Base-by-base conservation (phyloP, 2,113 vertebrate species). In the Nanorana parkeri region DNA sequence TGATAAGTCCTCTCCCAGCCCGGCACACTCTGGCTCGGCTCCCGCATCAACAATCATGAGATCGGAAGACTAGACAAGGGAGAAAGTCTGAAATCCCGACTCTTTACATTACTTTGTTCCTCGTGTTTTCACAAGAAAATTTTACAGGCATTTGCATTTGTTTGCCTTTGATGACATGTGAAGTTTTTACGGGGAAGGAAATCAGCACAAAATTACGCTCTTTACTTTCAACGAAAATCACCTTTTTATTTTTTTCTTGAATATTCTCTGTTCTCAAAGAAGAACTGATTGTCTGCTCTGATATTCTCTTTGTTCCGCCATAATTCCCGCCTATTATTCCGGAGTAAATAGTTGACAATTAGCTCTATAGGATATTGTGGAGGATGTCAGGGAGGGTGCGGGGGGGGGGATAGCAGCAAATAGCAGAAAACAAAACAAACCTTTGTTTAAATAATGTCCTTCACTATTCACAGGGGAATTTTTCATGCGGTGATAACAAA, bases 141-240 rank as follows among this genome's bases (percentile, higher is more conserved):
- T 60, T 20, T 61, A 41, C 28, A 52, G 56, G n/a, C 41, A 75
- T 75, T 75, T 75, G 72, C 72, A 75, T 75, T 60, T 75, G 72
- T 56, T 61, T 61, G 72, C 28, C 72, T 75, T 75, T 75, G 72
- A 75, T 75, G 61, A 75, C 72, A 61, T 32, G 28, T 21, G 55
- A 61, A 26, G 55, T 75, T 61, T 60, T 60, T 20, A n/a, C 4
- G 24, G 32, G 71, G 58, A 36, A 74, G 28, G 55, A 75, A 75
- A 75, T 75, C 72, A 75, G 72, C 28, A 61, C 36, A 61, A 75
- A 75, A 61, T 60, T 36, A 58, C 15, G 4, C 29, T 32, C 26
- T 21, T 74, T n/a, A n/a, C 13, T 58, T 58, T n/a, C 54, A 32
- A n/a, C 19, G 24, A 58, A 58, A 24, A 29, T 28, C 13, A 19